A percentile compares a stretch with the other conserved stretches of the same genome.
phyloP scores from a whole-genome alignment of 2,888 invertebrate species.

The Drosophila mercatorum region DNA sequence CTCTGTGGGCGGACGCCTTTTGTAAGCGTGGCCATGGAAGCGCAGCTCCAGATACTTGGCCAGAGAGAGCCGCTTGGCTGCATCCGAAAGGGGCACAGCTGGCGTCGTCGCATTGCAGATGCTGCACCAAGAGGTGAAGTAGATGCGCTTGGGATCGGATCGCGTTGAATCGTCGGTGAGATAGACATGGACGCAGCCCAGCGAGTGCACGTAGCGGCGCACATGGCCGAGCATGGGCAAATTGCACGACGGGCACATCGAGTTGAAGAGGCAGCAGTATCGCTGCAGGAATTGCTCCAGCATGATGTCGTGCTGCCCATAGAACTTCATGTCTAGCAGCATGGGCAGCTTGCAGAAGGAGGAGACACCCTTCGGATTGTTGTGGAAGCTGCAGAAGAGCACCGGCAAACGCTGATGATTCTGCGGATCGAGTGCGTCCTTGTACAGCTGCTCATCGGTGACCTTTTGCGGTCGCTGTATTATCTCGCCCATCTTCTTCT shows the following conservation, averaged over 20 bases:
- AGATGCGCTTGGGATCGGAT: constrained; percentile 81
- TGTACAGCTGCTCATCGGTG: constrained; percentile 80
- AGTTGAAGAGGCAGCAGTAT: constrained; percentile 93
- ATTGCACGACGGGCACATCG: constrained; percentile 92
- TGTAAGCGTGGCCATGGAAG: constrained; percentile 91
- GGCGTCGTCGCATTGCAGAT: constrained; percentile 87
- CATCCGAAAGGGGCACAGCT: constrained; percentile 90
- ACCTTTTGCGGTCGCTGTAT: constrained; percentile 81
- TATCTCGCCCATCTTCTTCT: constrained; percentile 69
- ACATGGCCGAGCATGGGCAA: constrained; percentile 95
- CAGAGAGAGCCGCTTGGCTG: constrained; percentile 92
- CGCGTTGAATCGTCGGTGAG: constrained; percentile 80
- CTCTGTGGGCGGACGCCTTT: constrained; percentile 83
- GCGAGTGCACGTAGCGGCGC: constrained; percentile 93
- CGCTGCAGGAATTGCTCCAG: constrained; percentile 96
- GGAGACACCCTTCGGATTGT: constrained; percentile 83
- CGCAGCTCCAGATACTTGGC: constrained; percentile 95
- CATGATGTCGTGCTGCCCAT: constrained; percentile 97
- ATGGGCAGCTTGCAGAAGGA: constrained; percentile 84
- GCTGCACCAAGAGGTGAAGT: constrained; percentile 84
- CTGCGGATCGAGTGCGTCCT: constrained; percentile 91
- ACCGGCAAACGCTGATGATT: constrained; percentile 95
- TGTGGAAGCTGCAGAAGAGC: constrained; percentile 91
- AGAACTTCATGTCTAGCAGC: constrained; percentile 92
- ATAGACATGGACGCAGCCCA: constrained; percentile 93